phyloP scores from a whole-genome alignment of 2,888 invertebrate species.

The Geophilus truncorum region DNA sequence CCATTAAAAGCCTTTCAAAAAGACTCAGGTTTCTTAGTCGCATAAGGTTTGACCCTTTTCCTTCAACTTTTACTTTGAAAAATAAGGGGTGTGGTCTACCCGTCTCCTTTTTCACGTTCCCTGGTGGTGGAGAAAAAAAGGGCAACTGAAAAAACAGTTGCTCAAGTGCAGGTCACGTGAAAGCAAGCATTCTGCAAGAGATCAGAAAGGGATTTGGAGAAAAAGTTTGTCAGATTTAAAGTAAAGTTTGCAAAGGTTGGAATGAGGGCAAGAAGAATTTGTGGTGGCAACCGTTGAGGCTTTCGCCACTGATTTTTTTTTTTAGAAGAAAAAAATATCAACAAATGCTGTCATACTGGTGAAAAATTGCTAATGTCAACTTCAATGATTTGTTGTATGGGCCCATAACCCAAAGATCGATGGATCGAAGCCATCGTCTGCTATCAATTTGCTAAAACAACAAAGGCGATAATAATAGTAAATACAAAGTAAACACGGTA shows the following conservation, averaged over 20 bases:
- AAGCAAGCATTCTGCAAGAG: slow-evolving; percentile 7
- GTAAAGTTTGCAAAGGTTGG: neutral
- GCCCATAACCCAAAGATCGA: no score
- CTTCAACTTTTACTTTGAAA: neutral
- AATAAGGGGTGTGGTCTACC: neutral
- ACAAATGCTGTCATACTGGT: no score
- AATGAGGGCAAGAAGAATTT: neutral
- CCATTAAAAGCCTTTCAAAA: slow-evolving; percentile 27
- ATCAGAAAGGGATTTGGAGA: slow-evolving; percentile 3
- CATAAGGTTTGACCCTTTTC: neutral
- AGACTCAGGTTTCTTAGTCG: neutral
- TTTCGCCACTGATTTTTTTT: no score
- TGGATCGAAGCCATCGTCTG: no score
- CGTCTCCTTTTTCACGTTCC: neutral
- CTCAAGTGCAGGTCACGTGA: slow-evolving; percentile 18
- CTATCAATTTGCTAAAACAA: no score
- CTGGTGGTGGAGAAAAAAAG: neutral
- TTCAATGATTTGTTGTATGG: no score
- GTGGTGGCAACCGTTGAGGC: no score
- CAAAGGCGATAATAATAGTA: no score
- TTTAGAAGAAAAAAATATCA: no score
- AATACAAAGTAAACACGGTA: no score
- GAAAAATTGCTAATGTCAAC: no score
- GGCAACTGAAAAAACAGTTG: neutral
- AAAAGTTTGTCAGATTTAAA: slow-evolving; percentile 3